Evolutionary conservation across 1,140 invertebrate genomes (phyloP).

Genomic region (Grapholita molesta): DNA sequence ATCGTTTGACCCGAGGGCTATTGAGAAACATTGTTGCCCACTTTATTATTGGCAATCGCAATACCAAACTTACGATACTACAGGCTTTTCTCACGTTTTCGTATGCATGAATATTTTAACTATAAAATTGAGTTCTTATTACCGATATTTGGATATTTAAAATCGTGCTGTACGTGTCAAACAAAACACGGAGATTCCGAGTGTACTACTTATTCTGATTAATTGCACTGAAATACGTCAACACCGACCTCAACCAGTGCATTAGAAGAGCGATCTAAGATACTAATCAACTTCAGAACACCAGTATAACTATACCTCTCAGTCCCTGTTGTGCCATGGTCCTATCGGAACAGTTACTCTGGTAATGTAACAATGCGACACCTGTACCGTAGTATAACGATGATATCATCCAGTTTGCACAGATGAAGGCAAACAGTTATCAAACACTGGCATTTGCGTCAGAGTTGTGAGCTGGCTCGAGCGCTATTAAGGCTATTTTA

Average conservation of each 20-base stretch:
- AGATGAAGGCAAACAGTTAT: slow-evolving; percentile 45
- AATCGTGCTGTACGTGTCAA: not conserved
- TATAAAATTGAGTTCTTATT: no score
- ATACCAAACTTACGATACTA: not conserved
- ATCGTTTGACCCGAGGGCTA: slow-evolving; percentile 10
- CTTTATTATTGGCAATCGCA: not conserved
- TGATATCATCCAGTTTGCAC: slow-evolving; percentile 60
- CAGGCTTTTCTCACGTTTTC: not conserved
- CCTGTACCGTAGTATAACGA: slow-evolving; percentile 20
- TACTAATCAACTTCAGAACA: slow-evolving; percentile 28
- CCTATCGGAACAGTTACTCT: not conserved
- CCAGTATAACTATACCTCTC: slow-evolving; percentile 39
- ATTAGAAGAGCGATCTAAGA: not conserved
- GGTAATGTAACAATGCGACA: not conserved
- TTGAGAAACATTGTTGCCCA: slow-evolving; percentile 1
- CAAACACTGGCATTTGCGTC: slow-evolving; percentile 43
- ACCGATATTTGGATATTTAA: no score
- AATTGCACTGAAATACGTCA: not conserved
- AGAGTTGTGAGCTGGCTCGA: slow-evolving; percentile 44
- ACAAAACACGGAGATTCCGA: not conserved
- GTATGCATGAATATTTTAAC: not conserved
- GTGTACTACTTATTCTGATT: not conserved
- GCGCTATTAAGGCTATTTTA: slow-evolving; percentile 36
- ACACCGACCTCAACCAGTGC: not conserved
- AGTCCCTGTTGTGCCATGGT: not conserved